These are phyloP conservation scores for Natrix natrix DNA, from an alignment of 2,797 vertebrate genomes.

Conservation along the genomic window DNA sequence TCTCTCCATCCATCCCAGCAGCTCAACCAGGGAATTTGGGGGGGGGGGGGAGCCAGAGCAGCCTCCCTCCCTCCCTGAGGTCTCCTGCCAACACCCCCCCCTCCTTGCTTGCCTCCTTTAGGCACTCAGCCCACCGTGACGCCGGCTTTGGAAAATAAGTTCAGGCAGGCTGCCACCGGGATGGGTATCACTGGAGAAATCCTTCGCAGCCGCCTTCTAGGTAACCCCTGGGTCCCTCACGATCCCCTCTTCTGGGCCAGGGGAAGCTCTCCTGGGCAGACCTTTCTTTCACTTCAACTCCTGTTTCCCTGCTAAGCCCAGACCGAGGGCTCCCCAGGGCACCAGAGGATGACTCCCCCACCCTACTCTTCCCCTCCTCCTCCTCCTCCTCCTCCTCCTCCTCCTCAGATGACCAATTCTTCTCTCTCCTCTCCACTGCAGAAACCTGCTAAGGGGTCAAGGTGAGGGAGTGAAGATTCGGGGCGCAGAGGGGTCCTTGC, in stretches of 20 bases:
- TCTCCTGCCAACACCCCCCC: not conserved
- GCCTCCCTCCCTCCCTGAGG: not conserved
- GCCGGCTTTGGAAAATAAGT: rapidly evolving
- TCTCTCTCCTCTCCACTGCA: not conserved
- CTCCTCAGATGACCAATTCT: not conserved
- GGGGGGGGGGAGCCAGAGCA: not conserved
- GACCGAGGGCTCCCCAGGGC: not conserved
- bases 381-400: too few species aligned
- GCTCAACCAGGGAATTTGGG: not conserved
- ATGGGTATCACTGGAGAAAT: not conserved
- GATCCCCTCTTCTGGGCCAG: not conserved
- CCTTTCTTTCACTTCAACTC: not conserved
- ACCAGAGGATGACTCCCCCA: not conserved
- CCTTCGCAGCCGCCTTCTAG: rapidly evolving
- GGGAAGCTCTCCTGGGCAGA: not conserved
- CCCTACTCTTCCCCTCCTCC: not conserved
- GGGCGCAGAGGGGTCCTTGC: not conserved
- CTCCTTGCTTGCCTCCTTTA: not conserved
- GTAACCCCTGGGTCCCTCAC: not conserved
- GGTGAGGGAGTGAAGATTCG: not conserved
- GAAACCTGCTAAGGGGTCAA: not conserved
- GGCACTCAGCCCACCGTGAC: rapidly evolving
- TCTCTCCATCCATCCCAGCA: not conserved
- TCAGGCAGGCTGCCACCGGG: rapidly evolving
- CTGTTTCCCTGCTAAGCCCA: not conserved